A percentile compares a stretch with the other conserved stretches of the same genome.
Conservation (phyloP, 2,113 vertebrate genomes). For the Dicentrarchus labrax region DNA sequence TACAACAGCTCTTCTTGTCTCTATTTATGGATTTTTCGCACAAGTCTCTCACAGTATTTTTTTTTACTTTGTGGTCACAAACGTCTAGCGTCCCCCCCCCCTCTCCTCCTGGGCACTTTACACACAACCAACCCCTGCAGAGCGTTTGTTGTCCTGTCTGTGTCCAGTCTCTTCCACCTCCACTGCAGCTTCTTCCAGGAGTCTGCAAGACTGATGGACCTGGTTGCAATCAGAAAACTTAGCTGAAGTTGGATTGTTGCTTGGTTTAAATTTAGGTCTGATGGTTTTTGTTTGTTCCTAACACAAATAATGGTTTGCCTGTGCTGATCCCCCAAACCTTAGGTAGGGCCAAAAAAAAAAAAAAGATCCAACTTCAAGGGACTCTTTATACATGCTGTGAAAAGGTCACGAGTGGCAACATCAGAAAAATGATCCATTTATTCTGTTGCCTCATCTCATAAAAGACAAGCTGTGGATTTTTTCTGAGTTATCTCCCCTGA, state of each 20-base stretch:
- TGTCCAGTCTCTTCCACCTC: constrained; percentile 49
- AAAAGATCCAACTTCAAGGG: constrained; percentile 79
- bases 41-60: constrained; percentile 53
- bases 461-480: constrained; percentile 16
- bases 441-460: constrained; percentile 44
- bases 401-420: constrained; percentile 65
- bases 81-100: constrained; percentile 39
- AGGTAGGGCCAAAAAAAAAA: constrained; percentile 19
- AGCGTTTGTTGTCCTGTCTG: constrained; percentile 56
- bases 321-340: constrained; percentile 36
- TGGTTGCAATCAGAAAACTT: constrained; percentile 81
- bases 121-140: constrained; percentile 60
- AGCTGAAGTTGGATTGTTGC: constrained; percentile 81
- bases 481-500: constrained; percentile 10
- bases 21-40: constrained; percentile 53
- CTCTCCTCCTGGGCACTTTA: constrained; percentile 45
- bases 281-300: constrained; percentile 39
- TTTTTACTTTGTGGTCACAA: constrained; percentile 70
- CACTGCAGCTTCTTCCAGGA: constrained; percentile 58
- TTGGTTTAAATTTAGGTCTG: constrained; percentile 49
- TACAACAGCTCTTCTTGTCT: constrained; percentile 66
- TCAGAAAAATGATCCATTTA: constrained; percentile 54
- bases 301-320: constrained; percentile 55
- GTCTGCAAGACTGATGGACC: constrained; percentile 58
- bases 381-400: constrained; percentile 67